Base-by-base conservation (phyloP, 2,888 invertebrate species). In the Beris morrisii region DNA sequence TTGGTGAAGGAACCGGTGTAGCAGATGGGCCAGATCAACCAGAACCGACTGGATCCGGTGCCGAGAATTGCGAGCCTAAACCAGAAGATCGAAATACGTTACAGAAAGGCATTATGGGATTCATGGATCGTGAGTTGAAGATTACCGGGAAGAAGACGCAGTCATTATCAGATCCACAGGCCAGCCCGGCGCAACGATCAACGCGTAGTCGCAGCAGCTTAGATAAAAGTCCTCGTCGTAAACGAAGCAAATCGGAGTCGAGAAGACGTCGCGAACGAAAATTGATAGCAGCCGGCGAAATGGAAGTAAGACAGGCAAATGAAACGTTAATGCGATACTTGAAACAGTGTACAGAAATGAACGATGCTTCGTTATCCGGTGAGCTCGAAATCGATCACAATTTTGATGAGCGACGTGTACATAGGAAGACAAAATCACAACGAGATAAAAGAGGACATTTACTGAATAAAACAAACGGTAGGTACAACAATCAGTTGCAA, bases 211-310 rank as follows among this genome's bases (percentile, higher is more conserved):
- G 81, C 57, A 79, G 77, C 68, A 81, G 80, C 65, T 71, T 79
- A 53, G 81, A 81, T 59, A 81, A 81, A 72, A 81, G 81, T 74
- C 81, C 81, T 44, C 76, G 81, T 4, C 75, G 79, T 5, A 81
- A 81, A 70, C 78, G 81, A 43, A 81, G 81, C 73, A 81, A 81
- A 76, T 81, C 81, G 1, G 81, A 81, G 70, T 81, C 81, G 1
- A 72, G 80, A n/a, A 70, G 81, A 48, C 72, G 81, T 15, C 75
- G 81, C 5, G 81, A 81, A 70, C 74, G 81, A 0, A 81, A 81
- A 67, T 70, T 81, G 2, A 81, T 81, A 55, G 81, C 81, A 4
- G 81, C 81, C 57, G 81, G 81, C 9, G 81, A 81, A 70, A 77
- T 81, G 78, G 81, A 81, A 71, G 81, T 81, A 46, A 72, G 80